Percentiles rank a stretch among this genome's conserved stretches.
phyloP scores from a whole-genome alignment of 2,797 vertebrate species.

The Echiichthys vipera region DNA sequence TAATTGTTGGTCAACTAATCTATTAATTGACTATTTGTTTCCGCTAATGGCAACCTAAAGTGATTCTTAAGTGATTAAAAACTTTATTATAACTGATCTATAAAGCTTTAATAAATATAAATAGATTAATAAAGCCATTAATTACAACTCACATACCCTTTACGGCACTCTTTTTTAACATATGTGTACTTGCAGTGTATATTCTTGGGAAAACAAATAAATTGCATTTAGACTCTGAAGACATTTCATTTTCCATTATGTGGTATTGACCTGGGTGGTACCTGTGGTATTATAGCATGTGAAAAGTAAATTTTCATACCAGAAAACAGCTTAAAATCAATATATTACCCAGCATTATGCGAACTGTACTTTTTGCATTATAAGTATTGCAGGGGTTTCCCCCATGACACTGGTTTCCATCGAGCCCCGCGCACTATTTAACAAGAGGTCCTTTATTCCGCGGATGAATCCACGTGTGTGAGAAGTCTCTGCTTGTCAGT shows the following conservation, averaged over 20 bases:
- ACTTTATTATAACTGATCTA: neutral
- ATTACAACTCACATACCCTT: neutral
- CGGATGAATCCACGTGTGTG: conserved; percentile 75
- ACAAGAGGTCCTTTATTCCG: conserved; percentile 41
- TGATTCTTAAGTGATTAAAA: neutral
- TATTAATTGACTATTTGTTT: neutral
- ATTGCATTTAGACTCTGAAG: neutral
- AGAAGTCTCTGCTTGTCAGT: conserved; percentile 81
- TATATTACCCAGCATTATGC: neutral
- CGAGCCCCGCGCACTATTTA: conserved; percentile 74
- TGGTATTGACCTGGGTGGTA: no score
- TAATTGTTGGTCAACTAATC: neutral
- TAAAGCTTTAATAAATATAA: neutral
- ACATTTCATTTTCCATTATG: neutral
- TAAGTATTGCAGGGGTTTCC: neutral
- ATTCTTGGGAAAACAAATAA: neutral
- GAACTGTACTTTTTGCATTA: neutral
- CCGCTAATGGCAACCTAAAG: neutral
- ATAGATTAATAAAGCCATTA: neutral
- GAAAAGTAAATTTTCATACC: neutral
- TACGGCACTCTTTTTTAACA: neutral
- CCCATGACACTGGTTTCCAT: conserved; percentile 2
- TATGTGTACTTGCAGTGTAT: neutral
- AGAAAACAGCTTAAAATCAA: neutral
- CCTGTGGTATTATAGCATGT: no score